A percentile compares a stretch with the other conserved stretches of the same genome.
phyloP scores from a whole-genome alignment of 2,113 vertebrate genomes.

The Scortum barcoo region DNA sequence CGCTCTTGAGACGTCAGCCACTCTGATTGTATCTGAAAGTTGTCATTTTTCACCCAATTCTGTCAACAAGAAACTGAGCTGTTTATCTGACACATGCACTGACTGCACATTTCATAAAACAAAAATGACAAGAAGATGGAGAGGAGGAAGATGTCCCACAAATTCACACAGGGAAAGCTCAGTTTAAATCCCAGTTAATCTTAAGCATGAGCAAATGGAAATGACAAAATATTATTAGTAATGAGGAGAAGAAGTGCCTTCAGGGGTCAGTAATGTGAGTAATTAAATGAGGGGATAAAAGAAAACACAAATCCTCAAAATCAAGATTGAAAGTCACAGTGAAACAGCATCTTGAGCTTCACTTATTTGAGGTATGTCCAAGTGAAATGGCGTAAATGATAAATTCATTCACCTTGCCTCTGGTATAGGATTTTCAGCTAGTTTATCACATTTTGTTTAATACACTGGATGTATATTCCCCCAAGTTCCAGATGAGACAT shows the following conservation, averaged over 20 bases:
- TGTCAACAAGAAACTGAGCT: constrained; percentile 9
- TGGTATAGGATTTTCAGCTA: no score
- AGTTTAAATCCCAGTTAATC: constrained; percentile 1
- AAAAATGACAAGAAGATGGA: background rate
- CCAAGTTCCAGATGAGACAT: background rate
- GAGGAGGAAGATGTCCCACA: background rate
- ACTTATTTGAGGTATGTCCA: background rate
- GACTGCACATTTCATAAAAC: background rate
- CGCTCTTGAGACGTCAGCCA: constrained; percentile 32
- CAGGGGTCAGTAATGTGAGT: background rate
- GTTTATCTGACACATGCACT: constrained; percentile 17
- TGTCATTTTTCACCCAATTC: constrained; percentile 40
- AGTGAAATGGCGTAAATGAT: no score
- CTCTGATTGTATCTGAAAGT: constrained; percentile 36
- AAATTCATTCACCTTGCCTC: background rate
- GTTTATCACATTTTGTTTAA: background rate
- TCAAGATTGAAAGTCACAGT: background rate
- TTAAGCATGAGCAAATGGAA: background rate
- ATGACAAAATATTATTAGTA: background rate
- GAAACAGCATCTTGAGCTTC: background rate
- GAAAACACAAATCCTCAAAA: background rate
- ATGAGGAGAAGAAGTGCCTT: constrained; percentile 2
- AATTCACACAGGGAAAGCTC: background rate
- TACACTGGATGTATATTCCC: background rate
- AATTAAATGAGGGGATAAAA: constrained; percentile 1